Conservation (phyloP, 2,888 invertebrate genomes). For the Terebella lapidaria region DNA sequence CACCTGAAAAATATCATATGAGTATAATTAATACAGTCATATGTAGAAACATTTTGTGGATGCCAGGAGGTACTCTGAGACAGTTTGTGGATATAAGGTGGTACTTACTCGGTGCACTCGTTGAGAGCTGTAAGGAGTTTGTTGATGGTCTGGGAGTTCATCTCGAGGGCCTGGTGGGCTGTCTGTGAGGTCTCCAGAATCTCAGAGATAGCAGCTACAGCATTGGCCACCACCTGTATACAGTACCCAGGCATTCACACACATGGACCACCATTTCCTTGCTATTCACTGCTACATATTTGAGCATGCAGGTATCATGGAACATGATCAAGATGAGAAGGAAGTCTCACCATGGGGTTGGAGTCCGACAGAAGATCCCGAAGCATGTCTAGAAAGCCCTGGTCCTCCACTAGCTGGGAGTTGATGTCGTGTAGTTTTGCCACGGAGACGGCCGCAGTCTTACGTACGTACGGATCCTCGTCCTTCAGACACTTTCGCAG, state of each 20-base stretch:
- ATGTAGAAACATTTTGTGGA: too few species aligned
- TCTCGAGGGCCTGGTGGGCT: constrained; percentile 89
- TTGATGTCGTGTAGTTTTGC: constrained; percentile 97
- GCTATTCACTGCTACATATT: too few species aligned
- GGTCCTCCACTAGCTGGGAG: constrained; percentile 68
- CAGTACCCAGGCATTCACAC: too few species aligned
- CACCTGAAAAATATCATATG: constrained; percentile 26
- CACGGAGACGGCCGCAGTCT: constrained; percentile 98
- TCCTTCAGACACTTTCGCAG: constrained; percentile 68
- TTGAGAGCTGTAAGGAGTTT: constrained; percentile 95
- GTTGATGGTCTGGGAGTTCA: constrained; percentile 96
- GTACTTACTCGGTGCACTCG: constrained; percentile 82
- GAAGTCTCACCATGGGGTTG: constrained; percentile 92
- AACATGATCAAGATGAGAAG: too few species aligned
- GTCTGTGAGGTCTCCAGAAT: constrained; percentile 95
- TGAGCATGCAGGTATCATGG: too few species aligned
- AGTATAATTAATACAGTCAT: too few species aligned
- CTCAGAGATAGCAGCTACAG: constrained; percentile 95
- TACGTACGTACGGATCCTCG: constrained; percentile 61
- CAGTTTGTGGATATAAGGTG: too few species aligned
- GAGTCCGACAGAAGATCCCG: constrained; percentile 97
- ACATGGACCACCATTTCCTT: too few species aligned
- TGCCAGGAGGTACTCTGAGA: too few species aligned
- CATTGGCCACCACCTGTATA: constrained; percentile 79
- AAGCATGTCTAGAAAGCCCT: constrained; percentile 94